Percentiles rank a stretch among this genome's conserved stretches.
phyloP scores from a whole-genome alignment of 2,888 invertebrate species.

The Druceiella hillmani region DNA sequence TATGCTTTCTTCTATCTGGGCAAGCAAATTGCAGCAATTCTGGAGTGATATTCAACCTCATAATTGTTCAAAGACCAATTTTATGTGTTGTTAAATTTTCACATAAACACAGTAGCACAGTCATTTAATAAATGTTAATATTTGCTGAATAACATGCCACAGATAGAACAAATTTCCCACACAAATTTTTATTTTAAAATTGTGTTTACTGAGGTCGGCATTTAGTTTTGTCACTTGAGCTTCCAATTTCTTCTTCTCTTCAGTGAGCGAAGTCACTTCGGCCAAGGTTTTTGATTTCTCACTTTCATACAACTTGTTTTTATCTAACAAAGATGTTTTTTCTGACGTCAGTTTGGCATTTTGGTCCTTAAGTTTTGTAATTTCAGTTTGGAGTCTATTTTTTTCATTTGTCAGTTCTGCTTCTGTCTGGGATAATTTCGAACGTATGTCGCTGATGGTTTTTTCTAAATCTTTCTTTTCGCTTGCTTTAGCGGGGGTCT shows the following conservation, averaged over 20 bases:
- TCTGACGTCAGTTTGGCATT: constrained; percentile 44
- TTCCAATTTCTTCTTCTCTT: constrained; percentile 59
- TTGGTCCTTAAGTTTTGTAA: constrained; percentile 47
- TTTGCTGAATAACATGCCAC: too few species aligned
- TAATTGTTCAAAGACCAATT: too few species aligned
- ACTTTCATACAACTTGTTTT: constrained; percentile 36
- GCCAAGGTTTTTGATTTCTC: constrained; percentile 37
- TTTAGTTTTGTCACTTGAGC: constrained; percentile 54
- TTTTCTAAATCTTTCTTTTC: constrained; percentile 44
- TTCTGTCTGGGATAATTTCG: constrained; percentile 45
- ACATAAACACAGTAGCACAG: too few species aligned
- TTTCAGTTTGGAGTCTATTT: constrained; percentile 45
- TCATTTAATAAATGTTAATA: too few species aligned
- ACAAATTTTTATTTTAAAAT: too few species aligned
- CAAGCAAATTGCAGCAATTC: too few species aligned
- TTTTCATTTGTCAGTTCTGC: constrained; percentile 51
- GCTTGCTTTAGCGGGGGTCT: constrained; percentile 44
- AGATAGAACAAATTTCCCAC: too few species aligned
- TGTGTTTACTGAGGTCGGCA: constrained; percentile 52
- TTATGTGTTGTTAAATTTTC: too few species aligned
- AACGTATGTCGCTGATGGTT: constrained; percentile 49
- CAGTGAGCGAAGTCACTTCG: constrained; percentile 53
- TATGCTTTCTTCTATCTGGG: too few species aligned
- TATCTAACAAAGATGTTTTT: constrained; percentile 35
- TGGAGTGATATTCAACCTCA: too few species aligned